Conservation (phyloP, 23 tunicate genomes). For the Halocynthia aurantium region DNA sequence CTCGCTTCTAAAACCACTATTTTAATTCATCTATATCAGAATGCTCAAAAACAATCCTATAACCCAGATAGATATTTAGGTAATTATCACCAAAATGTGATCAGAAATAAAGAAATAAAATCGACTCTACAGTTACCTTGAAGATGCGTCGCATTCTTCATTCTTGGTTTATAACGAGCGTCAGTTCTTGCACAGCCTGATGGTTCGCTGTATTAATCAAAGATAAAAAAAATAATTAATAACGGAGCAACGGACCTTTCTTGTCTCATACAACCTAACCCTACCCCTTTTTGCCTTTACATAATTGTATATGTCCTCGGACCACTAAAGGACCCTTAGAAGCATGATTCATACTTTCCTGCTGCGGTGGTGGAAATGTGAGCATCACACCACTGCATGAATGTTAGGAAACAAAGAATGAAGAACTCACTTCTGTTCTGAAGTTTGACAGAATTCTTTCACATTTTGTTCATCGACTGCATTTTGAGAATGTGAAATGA, state of each 20-base stretch:
- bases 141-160: slow-evolving; percentile 38
- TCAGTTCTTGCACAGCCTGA: slow-evolving; percentile 74
- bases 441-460: slow-evolving; percentile 45
- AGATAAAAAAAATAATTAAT: too few species aligned
- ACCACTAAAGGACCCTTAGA: too few species aligned
- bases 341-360: background rate
- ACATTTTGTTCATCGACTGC: slow-evolving; percentile 82
- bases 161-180: slow-evolving; percentile 50
- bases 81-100: too few species aligned
- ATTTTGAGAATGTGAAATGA: slow-evolving; percentile 59
- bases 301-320: too few species aligned
- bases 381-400: background rate
- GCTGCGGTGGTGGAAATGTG: background rate
- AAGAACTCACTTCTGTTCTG: background rate
- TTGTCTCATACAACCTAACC: too few species aligned
- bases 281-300: too few species aligned
- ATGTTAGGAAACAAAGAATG: background rate
- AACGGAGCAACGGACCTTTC: too few species aligned
- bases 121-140: slow-evolving; percentile 22
- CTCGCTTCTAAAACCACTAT: too few species aligned
- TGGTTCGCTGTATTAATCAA: background rate
- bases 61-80: too few species aligned
- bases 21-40: too few species aligned
- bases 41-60: too few species aligned
- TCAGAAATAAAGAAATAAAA: background rate